Base-by-base conservation (phyloP, 2,797 vertebrate genomes). In the Catostomus latipinnis region DNA sequence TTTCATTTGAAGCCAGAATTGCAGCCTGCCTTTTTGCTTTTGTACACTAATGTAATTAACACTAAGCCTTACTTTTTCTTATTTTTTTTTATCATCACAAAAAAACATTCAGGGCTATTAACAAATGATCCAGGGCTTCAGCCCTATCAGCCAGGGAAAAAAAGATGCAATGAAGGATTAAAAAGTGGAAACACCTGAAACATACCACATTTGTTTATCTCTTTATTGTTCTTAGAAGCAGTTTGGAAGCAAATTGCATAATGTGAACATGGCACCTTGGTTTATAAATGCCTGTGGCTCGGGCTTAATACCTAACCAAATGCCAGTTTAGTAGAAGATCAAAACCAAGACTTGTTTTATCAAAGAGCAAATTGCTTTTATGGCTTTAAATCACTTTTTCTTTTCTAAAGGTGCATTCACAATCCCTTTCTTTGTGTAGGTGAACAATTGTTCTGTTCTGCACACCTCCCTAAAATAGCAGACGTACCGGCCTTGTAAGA, bases 391-490 rank as follows among this genome's bases (percentile, higher is more conserved):
- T 88, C 85, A 74, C 67, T 88, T 79, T 83, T 81, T 78, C 75
- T 76, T 88, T 88, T 89, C 87, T 61, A 81, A 88, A 88, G 90
- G 88, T 88, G 88, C 75, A 90, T 87, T 82, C 86, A 68, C 74
- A 86, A 87, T 91, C 87, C 88, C 84, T 87, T 91, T 91, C 89
- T 87, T 87, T 91, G 91, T 91, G 91, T 93, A 91, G 93, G 92
- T 92, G 92, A 93, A 92, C 92, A 93, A 93, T 94, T 89, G 91
- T 91, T 93, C 88, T 91, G 82, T 90, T 93, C 89, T 74, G 78
- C 88, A 90, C 90, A 90, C 92, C 93, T 93, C 91, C 93, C 90
- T 91, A 93, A 92, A 94, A 94, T 93, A 92, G 92, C 92, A 93
- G 91, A 91, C 92, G 86, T 93, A 92, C 93, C 81, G 85, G 89